These are phyloP conservation scores for Garrulus glandarius DNA, from an alignment of 2,797 vertebrate genomes.

Conservation along the genomic window DNA sequence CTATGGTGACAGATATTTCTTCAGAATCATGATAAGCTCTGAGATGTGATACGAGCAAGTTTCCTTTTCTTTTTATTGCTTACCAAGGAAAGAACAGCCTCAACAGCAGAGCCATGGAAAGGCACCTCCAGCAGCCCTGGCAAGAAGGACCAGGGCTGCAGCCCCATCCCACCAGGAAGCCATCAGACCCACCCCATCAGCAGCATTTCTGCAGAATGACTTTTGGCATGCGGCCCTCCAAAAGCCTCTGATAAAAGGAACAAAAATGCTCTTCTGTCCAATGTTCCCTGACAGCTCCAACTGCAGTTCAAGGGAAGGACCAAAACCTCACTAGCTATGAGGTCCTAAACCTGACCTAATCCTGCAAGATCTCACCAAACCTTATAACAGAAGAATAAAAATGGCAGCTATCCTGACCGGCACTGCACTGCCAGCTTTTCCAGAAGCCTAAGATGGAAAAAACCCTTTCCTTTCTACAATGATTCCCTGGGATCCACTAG, in stretches of 20 bases:
- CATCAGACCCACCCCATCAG: neutral
- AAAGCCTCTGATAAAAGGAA: neutral
- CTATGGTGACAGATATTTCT: neutral
- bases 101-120: neutral
- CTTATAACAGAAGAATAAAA: neutral
- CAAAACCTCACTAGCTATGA: neutral
- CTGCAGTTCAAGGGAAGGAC: neutral
- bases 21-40: neutral
- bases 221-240: neutral
- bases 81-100: neutral
- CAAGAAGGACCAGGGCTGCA: neutral
- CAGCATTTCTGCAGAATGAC: neutral
- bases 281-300: neutral
- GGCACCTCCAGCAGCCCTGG: neutral
- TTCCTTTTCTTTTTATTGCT: neutral
- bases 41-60: neutral
- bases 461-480: neutral
- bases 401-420: neutral
- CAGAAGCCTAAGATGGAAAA: neutral
- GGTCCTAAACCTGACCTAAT: neutral
- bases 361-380: neutral
- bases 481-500: neutral
- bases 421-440: neutral
- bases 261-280: neutral
- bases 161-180: neutral